These are phyloP conservation scores for Parnassius orleans DNA, from an alignment of 2,888 invertebrate species.

Conservation along the genomic window DNA sequence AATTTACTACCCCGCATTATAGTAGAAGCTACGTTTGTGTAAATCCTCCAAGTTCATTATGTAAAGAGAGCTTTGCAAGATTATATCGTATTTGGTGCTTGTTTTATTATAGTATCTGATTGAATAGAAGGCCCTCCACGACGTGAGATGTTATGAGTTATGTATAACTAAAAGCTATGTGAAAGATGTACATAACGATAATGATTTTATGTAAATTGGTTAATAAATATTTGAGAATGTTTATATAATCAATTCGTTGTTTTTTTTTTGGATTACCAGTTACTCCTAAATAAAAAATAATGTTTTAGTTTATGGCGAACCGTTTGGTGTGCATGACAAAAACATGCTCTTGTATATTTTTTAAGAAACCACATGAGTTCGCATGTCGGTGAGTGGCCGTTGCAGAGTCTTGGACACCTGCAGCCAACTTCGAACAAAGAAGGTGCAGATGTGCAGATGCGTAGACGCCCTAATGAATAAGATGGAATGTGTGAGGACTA, in stretches of 20 bases:
- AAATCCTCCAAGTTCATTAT: constrained; percentile 39
- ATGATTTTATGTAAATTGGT: constrained; percentile 81
- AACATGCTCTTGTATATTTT: no score
- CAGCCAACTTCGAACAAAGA: no score
- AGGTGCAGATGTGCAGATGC: no score
- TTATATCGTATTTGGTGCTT: constrained; percentile 77
- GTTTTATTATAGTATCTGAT: constrained; percentile 65
- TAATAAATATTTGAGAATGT: constrained; percentile 82
- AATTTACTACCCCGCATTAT: constrained; percentile 10
- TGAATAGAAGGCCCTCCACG: constrained; percentile 78
- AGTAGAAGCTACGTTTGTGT: constrained; percentile 18
- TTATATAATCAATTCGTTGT: constrained; percentile 72
- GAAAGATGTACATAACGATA: constrained; percentile 78
- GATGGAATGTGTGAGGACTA: no score
- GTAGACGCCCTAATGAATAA: no score
- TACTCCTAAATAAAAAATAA: background rate
- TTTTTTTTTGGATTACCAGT: constrained; percentile 37
- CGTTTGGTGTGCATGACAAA: no score
- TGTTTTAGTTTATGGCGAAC: no score
- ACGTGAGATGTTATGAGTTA: constrained; percentile 73
- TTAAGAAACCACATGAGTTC: no score
- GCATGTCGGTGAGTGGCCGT: no score
- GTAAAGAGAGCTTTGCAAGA: constrained; percentile 72
- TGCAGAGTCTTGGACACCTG: no score
- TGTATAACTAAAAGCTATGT: constrained; percentile 75